phyloP scores from a whole-genome alignment of 2,113 vertebrate genomes.

The Prinia subflava region DNA sequence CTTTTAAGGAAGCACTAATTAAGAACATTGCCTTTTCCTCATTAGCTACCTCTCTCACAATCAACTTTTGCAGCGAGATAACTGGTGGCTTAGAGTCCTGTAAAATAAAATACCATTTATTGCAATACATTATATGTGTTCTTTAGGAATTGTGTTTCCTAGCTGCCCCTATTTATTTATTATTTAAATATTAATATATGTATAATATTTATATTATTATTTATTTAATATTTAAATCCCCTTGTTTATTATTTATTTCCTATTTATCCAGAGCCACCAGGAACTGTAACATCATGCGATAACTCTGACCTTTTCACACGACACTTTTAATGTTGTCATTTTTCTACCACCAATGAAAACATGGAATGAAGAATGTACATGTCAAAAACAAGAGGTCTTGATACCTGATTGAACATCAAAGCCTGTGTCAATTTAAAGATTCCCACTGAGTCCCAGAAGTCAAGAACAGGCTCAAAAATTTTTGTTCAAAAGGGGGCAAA shows the following conservation, averaged over 20 bases:
- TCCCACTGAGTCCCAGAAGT: background rate
- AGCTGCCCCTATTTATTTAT: background rate
- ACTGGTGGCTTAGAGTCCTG: constrained; percentile 94
- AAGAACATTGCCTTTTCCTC: constrained; percentile 97
- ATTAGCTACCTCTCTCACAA: constrained; percentile 94
- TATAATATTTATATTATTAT: too few species aligned
- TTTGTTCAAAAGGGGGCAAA: background rate
- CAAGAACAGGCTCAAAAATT: background rate
- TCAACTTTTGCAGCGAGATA: constrained; percentile 92
- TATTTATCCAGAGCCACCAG: background rate
- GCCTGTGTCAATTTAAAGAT: background rate
- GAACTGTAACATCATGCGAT: background rate
- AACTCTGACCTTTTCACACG: background rate
- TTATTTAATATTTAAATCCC: too few species aligned
- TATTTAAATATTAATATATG: too few species aligned
- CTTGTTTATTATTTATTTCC: background rate
- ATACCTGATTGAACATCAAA: background rate
- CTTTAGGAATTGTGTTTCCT: background rate
- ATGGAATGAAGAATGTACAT: background rate
- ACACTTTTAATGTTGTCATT: background rate
- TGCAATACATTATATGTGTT: background rate
- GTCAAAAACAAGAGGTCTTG: background rate
- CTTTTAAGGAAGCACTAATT: constrained; percentile 89
- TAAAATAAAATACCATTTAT: background rate
- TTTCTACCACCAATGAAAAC: background rate